Evolutionary conservation across 2,888 invertebrate species (phyloP), one percentile per base, ranked within the genome.

Genomic region (Hybos culiciformis): DNA sequence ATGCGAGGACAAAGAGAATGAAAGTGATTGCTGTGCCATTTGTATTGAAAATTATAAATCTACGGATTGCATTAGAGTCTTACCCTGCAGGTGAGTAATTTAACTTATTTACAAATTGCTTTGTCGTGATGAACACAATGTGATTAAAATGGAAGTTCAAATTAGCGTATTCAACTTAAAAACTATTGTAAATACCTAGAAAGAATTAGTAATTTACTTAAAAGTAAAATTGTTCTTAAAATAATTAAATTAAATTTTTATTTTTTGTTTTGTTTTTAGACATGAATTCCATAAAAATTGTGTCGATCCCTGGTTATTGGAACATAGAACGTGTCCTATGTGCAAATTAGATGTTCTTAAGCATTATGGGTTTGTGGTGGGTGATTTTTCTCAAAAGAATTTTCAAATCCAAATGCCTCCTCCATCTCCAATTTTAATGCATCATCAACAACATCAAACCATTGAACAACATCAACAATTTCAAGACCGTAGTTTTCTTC

Each of bases 331-430:
- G 24, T 94, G 93, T 66, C 93, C 93, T 9, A 92, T 94, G 90
- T 94, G 93, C 70, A 93, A 93, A 68, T 80, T 88, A 78, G 93
- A 94, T 68, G 93, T 94, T 54, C 75, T 94, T 48, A 84, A 90
- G 60, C 80, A 83, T 62, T 87, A 86, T 59, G 87, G 87, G 50
- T 83, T 83, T 67, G 82, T 84, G 76, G 85, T 83, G 65, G 78
- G 81, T 74, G 67, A 64, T 48, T 43, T 36, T 19, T 45, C 41
- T 31, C 36, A 34, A 43, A 44, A 37, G n/a, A n/a, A n/a, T n/a
- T n/a, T n/a, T n/a, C n/a, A n/a, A 24, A 32, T 17, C 29, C 41
- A 15, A 26, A 34, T 39, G 23, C 24, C 44, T 21, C 32, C 42
- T 31, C 17, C 33, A 26, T 18, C 38, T 17, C 32, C 32, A 32